These are phyloP conservation scores for Stomatorhinus walkeri DNA, from an alignment of 2,797 vertebrate genomes.

Conservation along the genomic window DNA sequence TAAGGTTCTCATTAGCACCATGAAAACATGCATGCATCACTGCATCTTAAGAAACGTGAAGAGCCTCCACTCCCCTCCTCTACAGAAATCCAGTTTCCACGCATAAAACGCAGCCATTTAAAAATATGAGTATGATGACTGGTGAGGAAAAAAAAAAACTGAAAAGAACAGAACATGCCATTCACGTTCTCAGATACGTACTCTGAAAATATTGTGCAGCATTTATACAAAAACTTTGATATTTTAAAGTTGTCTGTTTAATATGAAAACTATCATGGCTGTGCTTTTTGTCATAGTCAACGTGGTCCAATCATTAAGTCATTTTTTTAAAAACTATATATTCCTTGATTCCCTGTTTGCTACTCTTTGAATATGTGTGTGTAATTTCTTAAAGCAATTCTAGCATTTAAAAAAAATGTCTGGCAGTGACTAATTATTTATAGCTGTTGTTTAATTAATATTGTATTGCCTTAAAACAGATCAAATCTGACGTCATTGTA, in stretches of 20 bases:
- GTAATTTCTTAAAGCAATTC: conserved; percentile 19
- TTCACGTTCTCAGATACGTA: neutral
- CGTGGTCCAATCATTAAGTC: neutral
- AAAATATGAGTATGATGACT: neutral
- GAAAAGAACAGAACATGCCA: neutral
- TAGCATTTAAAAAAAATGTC: neutral
- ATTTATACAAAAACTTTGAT: conserved; percentile 32
- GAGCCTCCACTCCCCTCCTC: neutral
- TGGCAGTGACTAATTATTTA: neutral
- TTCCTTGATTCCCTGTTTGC: conserved; percentile 10
- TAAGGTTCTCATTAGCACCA: neutral
- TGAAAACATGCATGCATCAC: neutral
- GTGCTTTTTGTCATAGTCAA: neutral
- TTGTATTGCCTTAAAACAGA: conserved; percentile 52
- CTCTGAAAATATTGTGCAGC: conserved; percentile 16
- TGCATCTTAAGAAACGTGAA: neutral
- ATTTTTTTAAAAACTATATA: conserved; percentile 1
- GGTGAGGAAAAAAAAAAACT: neutral
- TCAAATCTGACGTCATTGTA: conserved; percentile 32
- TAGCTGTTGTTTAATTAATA: conserved; percentile 17
- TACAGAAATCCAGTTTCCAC: neutral
- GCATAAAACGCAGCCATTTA: neutral
- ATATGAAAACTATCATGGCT: neutral
- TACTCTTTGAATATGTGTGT: conserved; percentile 15
- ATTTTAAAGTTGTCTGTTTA: conserved; percentile 22